phyloP scores from a whole-genome alignment of 2,113 vertebrate species.

The Archilochus colubris region DNA sequence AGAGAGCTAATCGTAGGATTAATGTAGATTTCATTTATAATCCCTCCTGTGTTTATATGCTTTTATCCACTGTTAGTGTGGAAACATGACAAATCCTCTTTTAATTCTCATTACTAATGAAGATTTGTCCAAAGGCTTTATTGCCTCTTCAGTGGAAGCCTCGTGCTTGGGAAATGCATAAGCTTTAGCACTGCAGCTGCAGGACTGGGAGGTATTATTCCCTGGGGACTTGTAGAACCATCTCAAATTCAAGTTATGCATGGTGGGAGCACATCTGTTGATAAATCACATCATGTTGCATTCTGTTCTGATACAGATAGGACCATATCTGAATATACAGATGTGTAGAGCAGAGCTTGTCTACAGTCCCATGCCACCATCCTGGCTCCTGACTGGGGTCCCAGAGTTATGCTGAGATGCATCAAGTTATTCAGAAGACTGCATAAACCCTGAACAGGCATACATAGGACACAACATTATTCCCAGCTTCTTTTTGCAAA shows the following conservation, averaged over 20 bases:
- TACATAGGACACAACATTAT: not conserved
- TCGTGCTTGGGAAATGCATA: not conserved
- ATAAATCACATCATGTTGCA: rapidly evolving
- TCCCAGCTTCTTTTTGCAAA: not conserved
- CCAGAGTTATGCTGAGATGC: not conserved
- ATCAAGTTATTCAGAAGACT: not conserved
- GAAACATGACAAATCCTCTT: conserved; percentile 53
- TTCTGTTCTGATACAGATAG: not conserved
- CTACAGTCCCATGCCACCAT: not conserved
- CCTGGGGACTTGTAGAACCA: not conserved
- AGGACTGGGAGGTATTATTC: not conserved
- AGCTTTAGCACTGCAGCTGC: not conserved
- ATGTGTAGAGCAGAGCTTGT: not conserved
- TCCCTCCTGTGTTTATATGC: conserved; percentile 36
- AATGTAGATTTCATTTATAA: conserved; percentile 55
- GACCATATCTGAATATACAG: rapidly evolving
- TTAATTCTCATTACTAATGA: conserved; percentile 46
- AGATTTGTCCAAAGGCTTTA: conserved; percentile 54
- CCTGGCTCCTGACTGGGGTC: not conserved
- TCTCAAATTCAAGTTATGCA: not conserved
- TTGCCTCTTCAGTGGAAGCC: conserved; percentile 5
- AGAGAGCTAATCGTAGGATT: conserved; percentile 44
- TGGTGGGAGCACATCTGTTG: not conserved
- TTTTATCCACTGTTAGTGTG: conserved; percentile 47
- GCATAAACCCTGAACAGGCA: not conserved